Evolutionary conservation across 2,113 vertebrate genomes (phyloP).

Genomic region (Oryctolagus cuniculus): DNA sequence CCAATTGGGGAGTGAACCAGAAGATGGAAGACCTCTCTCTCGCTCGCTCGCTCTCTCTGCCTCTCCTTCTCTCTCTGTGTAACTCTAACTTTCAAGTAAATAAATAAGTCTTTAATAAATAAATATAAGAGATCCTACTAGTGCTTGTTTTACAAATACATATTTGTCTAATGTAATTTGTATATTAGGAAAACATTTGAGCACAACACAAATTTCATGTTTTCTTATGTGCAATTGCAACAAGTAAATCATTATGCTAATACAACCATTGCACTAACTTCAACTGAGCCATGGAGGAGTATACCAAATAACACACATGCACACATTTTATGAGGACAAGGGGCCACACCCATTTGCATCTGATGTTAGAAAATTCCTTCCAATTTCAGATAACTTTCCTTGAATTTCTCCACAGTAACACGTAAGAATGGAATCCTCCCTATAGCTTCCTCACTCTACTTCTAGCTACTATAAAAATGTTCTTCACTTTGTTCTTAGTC

Average conservation of each 20-base stretch:
- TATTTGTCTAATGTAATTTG: neutral
- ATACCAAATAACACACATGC: neutral
- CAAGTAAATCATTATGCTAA: neutral
- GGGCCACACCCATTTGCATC: neutral
- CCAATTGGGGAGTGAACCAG: no score
- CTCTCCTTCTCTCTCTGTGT: no score
- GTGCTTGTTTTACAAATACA: neutral
- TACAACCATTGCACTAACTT: neutral
- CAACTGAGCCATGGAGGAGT: neutral
- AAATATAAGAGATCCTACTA: neutral
- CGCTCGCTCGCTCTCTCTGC: no score
- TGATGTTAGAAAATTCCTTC: neutral
- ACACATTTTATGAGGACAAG: neutral
- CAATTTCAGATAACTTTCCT: neutral
- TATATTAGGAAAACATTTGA: neutral
- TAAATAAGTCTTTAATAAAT: no score
- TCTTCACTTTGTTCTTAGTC: neutral
- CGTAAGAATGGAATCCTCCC: neutral
- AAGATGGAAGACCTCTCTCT: no score
- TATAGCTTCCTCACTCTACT: neutral
- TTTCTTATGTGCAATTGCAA: neutral
- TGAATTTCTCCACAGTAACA: neutral
- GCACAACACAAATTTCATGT: neutral
- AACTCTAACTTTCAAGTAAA: no score
- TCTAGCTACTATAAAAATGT: neutral